A percentile compares a stretch with the other conserved stretches of the same genome.
These are phyloP conservation scores for Heliconius nattereri DNA, from an alignment of 1,140 invertebrate species.

Conservation along the genomic window DNA sequence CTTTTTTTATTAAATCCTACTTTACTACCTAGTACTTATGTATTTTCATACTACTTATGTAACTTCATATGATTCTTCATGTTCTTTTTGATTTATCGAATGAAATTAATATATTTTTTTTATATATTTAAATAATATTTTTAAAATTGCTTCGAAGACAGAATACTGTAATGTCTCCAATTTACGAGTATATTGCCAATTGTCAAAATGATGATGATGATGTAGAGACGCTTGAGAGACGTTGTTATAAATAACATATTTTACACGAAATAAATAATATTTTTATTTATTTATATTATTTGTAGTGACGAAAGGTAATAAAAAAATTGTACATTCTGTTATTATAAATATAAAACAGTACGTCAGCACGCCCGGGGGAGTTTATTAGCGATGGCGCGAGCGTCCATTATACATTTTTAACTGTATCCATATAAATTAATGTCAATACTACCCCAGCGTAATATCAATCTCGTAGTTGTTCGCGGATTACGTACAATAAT, in stretches of 20 bases:
- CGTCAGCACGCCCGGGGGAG: slow-evolving; percentile 57
- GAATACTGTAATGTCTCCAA: not conserved
- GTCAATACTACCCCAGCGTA: slow-evolving; percentile 76
- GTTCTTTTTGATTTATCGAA: too few species aligned
- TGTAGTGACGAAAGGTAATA: slow-evolving; percentile 2
- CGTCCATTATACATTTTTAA: slow-evolving; percentile 80
- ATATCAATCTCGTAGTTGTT: slow-evolving; percentile 79
- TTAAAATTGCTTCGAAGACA: not conserved
- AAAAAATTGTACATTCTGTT: not conserved
- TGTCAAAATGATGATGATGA: not conserved
- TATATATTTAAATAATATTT: too few species aligned
- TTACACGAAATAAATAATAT: not conserved
- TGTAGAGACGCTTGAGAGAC: not conserved
- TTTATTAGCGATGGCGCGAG: slow-evolving; percentile 70
- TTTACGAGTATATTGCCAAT: not conserved
- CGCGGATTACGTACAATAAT: slow-evolving; percentile 80
- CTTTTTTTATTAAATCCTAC: not conserved
- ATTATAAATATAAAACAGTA: slow-evolving; percentile 25
- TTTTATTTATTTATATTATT: not conserved
- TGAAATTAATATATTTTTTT: too few species aligned
- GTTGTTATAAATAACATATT: not conserved
- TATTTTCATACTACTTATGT: too few species aligned
- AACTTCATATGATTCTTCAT: not conserved
- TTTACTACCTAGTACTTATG: too few species aligned
- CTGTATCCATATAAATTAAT: slow-evolving; percentile 80